Evolutionary conservation across 2,113 vertebrate genomes (phyloP).

Genomic region (Corythaixoides concolor): DNA sequence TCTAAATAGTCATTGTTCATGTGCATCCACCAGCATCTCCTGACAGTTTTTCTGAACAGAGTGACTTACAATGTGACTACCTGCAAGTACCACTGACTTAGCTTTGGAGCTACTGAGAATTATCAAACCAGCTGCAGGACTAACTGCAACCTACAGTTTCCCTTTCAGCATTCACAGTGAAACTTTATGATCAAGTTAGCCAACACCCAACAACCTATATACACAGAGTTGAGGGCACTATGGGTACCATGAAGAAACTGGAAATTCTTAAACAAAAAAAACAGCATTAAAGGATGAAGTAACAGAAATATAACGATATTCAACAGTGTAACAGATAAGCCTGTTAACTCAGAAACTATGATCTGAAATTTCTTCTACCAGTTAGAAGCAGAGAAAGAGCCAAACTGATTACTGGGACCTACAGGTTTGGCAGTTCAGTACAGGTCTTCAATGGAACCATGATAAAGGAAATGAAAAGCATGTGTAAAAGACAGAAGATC

Average conservation of each 20-base stretch:
- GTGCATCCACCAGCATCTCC: background rate
- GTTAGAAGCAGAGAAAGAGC: background rate
- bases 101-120: background rate
- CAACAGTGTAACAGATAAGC: background rate
- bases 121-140: background rate
- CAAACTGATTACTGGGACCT: background rate
- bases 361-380: background rate
- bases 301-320: background rate
- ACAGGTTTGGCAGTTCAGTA: background rate
- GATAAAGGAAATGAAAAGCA: background rate
- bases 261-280: background rate
- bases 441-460: background rate
- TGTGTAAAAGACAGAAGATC: background rate
- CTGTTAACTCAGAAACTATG: background rate
- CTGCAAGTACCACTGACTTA: background rate
- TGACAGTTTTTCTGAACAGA: background rate
- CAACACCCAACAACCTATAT: background rate
- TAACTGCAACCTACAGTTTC: background rate
- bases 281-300: background rate
- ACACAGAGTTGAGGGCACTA: background rate
- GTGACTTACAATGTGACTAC: background rate
- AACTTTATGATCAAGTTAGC: background rate
- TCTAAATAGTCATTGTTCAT: background rate
- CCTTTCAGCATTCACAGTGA: background rate
- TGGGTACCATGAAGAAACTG: background rate